Evolutionary conservation across 2,797 vertebrate species (phyloP).

Genomic region (Hapalemur alaotrensis): DNA sequence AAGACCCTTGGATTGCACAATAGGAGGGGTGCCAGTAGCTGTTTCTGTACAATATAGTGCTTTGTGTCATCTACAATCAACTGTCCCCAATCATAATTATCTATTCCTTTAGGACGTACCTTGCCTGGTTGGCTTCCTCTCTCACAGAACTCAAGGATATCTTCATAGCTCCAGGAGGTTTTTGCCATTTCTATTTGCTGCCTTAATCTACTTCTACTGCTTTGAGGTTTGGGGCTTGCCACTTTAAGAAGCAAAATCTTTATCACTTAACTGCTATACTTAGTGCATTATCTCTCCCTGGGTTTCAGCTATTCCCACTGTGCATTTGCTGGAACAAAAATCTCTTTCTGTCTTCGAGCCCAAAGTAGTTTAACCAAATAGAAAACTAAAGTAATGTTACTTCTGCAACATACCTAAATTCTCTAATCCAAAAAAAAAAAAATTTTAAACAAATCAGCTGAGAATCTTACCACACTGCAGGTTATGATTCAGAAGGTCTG

Average conservation of each 20-base stretch:
- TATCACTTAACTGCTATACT: slow-evolving; percentile 59
- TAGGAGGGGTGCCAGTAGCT: not conserved
- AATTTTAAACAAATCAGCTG: not conserved
- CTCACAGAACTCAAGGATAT: not conserved
- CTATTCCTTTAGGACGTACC: not conserved
- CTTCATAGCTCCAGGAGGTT: not conserved
- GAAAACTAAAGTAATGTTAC: slow-evolving; percentile 12
- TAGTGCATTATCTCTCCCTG: slow-evolving; percentile 52
- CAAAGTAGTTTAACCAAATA: not conserved
- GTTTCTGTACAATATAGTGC: not conserved
- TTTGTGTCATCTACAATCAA: not conserved
- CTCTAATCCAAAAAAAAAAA: slow-evolving; percentile 12
- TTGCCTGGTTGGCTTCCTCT: not conserved
- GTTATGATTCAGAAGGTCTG: not conserved
- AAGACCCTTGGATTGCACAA: not conserved
- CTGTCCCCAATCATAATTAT: not conserved
- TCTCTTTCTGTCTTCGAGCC: slow-evolving; percentile 47
- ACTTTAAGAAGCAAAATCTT: slow-evolving; percentile 55
- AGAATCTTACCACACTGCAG: not conserved
- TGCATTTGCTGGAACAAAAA: slow-evolving; percentile 55
- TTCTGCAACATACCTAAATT: slow-evolving; percentile 12
- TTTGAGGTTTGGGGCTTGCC: slow-evolving; percentile 19
- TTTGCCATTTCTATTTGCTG: slow-evolving; percentile 13
- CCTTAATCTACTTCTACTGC: not conserved
- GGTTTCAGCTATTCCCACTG: slow-evolving; percentile 31